phyloP scores from a whole-genome alignment of 2,888 invertebrate genomes.

The Parasteatoda lunata region DNA sequence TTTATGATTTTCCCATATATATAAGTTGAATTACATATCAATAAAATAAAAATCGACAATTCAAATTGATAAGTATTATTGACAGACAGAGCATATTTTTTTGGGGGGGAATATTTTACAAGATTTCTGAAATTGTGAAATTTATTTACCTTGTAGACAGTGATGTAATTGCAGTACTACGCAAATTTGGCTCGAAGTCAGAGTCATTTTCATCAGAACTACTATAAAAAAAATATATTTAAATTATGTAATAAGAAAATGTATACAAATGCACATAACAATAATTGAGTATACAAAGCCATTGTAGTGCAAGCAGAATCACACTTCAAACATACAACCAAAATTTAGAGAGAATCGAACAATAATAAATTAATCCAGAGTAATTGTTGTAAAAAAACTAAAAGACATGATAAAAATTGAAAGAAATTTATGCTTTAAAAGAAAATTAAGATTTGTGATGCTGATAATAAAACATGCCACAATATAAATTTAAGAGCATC shows the following conservation, averaged over 20 bases:
- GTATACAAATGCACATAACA: background rate
- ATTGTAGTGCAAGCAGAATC: background rate
- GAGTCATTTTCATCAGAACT: conserved; percentile 52
- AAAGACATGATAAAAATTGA: too few relatives aligned
- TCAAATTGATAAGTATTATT: too few relatives aligned
- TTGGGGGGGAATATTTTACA: too few relatives aligned
- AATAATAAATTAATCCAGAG: background rate
- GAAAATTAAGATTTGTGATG: background rate
- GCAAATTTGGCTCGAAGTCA: conserved; percentile 48
- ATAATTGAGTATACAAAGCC: background rate
- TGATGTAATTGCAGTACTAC: conserved; percentile 35
- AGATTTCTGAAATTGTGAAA: too few relatives aligned
- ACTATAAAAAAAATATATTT: background rate
- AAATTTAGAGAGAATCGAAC: background rate
- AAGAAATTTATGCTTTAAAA: background rate
- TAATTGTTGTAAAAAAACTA: background rate
- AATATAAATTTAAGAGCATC: background rate
- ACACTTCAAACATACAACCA: background rate
- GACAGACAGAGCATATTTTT: too few relatives aligned
- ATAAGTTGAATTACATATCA: too few relatives aligned
- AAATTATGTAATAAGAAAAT: too few relatives aligned
- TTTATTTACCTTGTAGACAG: conserved; percentile 46
- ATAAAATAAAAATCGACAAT: too few relatives aligned
- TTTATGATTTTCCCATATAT: too few relatives aligned
- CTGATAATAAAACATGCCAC: background rate